Conservation (phyloP, 1,140 invertebrate species). For the Cheumatopsyche charites region DNA sequence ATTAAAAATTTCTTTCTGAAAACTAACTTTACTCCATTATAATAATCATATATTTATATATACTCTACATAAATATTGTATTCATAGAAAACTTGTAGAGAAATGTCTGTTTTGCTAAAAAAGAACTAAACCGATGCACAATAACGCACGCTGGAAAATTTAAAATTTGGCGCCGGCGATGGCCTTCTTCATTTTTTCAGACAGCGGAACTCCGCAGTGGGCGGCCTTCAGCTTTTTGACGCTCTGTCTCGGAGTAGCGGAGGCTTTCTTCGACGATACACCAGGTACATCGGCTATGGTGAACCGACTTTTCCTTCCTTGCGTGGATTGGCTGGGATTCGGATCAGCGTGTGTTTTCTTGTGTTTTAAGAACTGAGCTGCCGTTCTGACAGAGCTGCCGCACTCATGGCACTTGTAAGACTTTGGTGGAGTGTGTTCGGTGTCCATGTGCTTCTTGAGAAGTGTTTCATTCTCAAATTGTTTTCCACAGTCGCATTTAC, state of each 20-base stretch:
- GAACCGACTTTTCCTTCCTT: background rate
- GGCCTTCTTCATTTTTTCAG: constrained; percentile 45
- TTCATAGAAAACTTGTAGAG: too few species aligned
- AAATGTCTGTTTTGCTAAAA: too few species aligned
- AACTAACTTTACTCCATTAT: too few species aligned
- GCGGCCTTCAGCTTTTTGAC: constrained; percentile 36
- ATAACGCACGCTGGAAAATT: too few species aligned
- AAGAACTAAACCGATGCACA: too few species aligned
- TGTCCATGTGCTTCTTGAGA: constrained; percentile 54
- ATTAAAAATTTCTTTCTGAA: too few species aligned
- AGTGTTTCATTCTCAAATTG: constrained; percentile 56
- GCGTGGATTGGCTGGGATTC: background rate
- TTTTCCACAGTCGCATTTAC: constrained; percentile 57
- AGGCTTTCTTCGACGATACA: background rate
- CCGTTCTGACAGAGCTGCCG: constrained; percentile 39
- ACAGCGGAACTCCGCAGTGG: constrained; percentile 44
- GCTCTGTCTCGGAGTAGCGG: background rate
- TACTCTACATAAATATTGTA: too few species aligned
- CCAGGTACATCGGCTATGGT: background rate
- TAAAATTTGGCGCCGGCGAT: constrained; percentile 44
- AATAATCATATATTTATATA: too few species aligned
- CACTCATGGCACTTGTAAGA: constrained; percentile 41
- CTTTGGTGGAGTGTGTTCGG: constrained; percentile 58
- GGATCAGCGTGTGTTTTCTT: constrained; percentile 34
- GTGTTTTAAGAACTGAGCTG: constrained; percentile 40